phyloP scores from a whole-genome alignment of 2,113 vertebrate genomes.

The Salvelinus namaycush region DNA sequence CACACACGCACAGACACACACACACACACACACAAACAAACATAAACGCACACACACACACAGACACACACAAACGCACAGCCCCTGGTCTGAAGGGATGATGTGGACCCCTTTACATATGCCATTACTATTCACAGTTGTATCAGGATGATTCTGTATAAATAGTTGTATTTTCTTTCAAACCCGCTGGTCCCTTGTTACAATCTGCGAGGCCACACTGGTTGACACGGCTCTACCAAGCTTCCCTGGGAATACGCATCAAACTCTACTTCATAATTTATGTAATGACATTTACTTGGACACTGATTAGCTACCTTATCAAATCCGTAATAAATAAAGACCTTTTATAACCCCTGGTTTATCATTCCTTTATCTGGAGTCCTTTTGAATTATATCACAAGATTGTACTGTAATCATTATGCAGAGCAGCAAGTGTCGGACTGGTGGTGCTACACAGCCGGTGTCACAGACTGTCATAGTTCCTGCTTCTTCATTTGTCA shows the following conservation, averaged over 20 bases:
- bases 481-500: constrained; percentile 80
- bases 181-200: background rate
- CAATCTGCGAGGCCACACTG: constrained; percentile 65
- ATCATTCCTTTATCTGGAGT: constrained; percentile 86
- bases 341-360: constrained; percentile 77
- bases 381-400: constrained; percentile 84
- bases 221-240: constrained; percentile 56
- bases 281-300: constrained; percentile 84
- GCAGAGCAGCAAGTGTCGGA: constrained; percentile 68
- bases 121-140: background rate
- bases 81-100: background rate
- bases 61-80: background rate
- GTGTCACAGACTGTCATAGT: constrained; percentile 78
- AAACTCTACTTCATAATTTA: constrained; percentile 81
- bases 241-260: constrained; percentile 81
- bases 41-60: background rate
- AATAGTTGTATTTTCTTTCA: constrained; percentile 42
- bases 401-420: constrained; percentile 82
- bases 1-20: constrained; percentile 1
- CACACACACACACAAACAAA: constrained; percentile 1
- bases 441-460: constrained; percentile 59
- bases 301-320: constrained; percentile 87
- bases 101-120: no score
- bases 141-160: constrained; percentile 25
- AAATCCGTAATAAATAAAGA: constrained; percentile 77